Evolutionary conservation across 2,888 invertebrate genomes (phyloP).

Genomic region (Perdita meconis): DNA sequence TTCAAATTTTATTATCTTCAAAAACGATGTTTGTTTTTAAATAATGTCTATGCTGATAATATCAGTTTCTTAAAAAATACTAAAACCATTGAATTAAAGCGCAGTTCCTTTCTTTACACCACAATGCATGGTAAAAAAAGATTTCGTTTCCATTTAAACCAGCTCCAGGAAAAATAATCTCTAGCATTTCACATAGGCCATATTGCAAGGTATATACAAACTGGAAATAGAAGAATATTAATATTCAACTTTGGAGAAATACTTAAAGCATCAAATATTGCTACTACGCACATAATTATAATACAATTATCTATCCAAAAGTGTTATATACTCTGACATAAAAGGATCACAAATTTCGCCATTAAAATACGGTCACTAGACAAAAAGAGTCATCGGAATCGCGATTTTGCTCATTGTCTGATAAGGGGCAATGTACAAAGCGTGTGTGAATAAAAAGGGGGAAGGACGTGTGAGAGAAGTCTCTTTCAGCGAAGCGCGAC

Average conservation of each 20-base stretch:
- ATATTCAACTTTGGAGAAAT: neutral
- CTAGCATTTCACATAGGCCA: neutral
- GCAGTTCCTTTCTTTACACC: neutral
- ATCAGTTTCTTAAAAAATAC: too few species aligned
- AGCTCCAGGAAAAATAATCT: neutral
- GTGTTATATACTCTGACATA: neutral
- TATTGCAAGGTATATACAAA: neutral
- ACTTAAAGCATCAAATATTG: constrained; percentile 10
- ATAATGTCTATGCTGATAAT: too few species aligned
- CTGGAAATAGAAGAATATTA: neutral
- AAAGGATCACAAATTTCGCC: neutral
- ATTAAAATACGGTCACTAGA: neutral
- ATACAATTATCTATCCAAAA: constrained; percentile 7
- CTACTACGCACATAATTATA: neutral
- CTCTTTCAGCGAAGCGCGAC: constrained; percentile 44
- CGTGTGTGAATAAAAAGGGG: constrained; percentile 17
- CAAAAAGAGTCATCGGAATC: neutral
- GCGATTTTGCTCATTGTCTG: neutral
- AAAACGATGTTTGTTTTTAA: too few species aligned
- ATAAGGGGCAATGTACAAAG: constrained; percentile 51
- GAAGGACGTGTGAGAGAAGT: constrained; percentile 18
- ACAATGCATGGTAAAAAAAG: neutral
- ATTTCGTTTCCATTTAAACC: neutral
- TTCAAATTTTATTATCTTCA: too few species aligned
- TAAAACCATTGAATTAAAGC: neutral